Evolutionary conservation across 2,797 vertebrate genomes (phyloP), one percentile per base, ranked within the genome.

Genomic region (Lithobates pipiens): DNA sequence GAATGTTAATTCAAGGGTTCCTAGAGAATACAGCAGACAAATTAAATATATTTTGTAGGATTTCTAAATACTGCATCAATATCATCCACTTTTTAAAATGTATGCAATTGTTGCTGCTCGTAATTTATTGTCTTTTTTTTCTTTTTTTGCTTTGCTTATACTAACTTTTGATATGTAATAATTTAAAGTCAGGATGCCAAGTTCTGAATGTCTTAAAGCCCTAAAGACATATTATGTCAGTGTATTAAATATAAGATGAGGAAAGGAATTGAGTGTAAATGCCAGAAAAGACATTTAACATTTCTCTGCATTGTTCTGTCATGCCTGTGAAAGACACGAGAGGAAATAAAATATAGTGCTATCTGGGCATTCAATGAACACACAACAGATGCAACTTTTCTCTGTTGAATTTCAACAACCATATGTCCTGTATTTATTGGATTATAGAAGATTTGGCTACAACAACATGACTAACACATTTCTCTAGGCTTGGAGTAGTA

Each of bases 351-450:
- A 76, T 34, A 27, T 57, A 21, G 18, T 67, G 36, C 70, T 9
- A 0, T 79, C 63, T 6, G 73, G 21, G 42, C 76, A 27, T 76
- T 6, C 10, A 29, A n/a, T 82, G 29, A n/a, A 18, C 73, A 69
- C 21, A 65, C 16, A 77, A 57, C 86, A 88, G 76, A 80, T 78
- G 76, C 36, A 46, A 68, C 25, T 74, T 57, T 84, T 63, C n/a
- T 77, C 86, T 74, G 25, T n/a, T 69, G 32, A 44, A 72, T 77
- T 50, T 83, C 16, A 65, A 50, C 21, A 71, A 67, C 82, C 81
- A 75, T 76, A 61, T 79, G 70, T 44, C 13, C 23, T 76, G 71
- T 50, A 67, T 83, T 63, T 85, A 61, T 73, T 79, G 11, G 85
- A 29, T 42, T 81, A 72, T 75, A 36, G n/a, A 16, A 15, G 65